Conservation (phyloP, 1,140 invertebrate species). For the Saccostrea glomerata region DNA sequence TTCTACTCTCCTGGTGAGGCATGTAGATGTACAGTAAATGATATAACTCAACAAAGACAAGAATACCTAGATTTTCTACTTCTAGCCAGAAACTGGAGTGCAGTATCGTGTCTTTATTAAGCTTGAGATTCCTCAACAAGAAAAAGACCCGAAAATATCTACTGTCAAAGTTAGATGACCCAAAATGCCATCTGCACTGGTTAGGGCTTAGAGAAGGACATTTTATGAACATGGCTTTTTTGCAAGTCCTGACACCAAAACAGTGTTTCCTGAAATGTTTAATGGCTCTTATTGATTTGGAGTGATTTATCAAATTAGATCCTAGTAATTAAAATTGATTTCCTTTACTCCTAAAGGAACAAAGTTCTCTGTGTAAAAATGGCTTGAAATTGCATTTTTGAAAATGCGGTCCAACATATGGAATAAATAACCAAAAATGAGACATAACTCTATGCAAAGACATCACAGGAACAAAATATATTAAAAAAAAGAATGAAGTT, state of each 20-base stretch:
- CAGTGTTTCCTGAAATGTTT: conserved; percentile 25
- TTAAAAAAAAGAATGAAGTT: no score
- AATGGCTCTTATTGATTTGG: neutral
- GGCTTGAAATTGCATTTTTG: neutral
- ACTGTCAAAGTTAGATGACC: neutral
- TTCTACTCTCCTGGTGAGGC: neutral
- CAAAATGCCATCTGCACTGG: neutral
- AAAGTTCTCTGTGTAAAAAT: neutral
- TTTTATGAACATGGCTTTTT: neutral
- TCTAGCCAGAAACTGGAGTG: neutral
- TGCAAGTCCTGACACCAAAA: neutral
- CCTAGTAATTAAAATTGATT: neutral
- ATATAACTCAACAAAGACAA: neutral
- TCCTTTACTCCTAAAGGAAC: neutral
- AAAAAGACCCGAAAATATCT: neutral
- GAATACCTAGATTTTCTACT: neutral
- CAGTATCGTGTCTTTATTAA: neutral
- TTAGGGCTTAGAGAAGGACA: neutral
- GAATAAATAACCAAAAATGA: neutral
- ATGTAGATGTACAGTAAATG: neutral
- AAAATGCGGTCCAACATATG: neutral
- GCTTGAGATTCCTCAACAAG: neutral
- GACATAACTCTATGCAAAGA: no score
- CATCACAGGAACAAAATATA: no score
- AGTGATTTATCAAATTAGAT: neutral